These are phyloP conservation scores for Clarias batrachus DNA, from an alignment of 2,113 vertebrate genomes.

Conservation along the genomic window DNA sequence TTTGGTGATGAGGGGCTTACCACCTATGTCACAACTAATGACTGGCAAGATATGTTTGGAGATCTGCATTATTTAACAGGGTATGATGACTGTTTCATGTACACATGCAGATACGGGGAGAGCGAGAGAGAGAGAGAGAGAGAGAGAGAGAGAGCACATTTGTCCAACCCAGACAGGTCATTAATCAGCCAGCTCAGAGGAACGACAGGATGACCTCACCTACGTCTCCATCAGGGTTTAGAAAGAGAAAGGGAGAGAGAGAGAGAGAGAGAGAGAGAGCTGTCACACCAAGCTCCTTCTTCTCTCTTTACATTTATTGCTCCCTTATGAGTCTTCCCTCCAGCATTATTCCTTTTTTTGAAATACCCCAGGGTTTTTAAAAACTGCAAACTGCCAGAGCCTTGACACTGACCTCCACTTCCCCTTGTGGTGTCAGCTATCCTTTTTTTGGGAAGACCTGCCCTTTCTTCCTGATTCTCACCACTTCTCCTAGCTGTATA, in stretches of 20 bases:
- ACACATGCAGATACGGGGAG: not conserved
- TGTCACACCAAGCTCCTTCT: constrained; percentile 19
- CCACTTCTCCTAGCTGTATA: not conserved
- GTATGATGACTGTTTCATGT: not conserved
- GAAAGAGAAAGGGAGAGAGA: not conserved
- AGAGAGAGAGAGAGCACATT: constrained; percentile 19
- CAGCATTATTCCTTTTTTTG: constrained; percentile 44
- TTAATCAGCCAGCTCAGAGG: constrained; percentile 52
- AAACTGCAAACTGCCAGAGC: constrained; percentile 43
- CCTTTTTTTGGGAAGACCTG: constrained; percentile 34
- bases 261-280: not conserved
- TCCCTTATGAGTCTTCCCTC: constrained; percentile 29
- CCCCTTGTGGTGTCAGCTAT: constrained; percentile 45
- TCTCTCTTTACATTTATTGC: constrained; percentile 28
- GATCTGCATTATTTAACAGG: constrained; percentile 42
- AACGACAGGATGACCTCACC: constrained; percentile 41
- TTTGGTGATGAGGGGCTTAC: constrained; percentile 46
- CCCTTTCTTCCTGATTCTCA: constrained; percentile 24
- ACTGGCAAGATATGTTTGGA: constrained; percentile 40
- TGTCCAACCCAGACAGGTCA: constrained; percentile 51
- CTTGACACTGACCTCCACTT: constrained; percentile 45
- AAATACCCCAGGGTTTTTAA: constrained; percentile 37
- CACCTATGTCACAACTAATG: constrained; percentile 52
- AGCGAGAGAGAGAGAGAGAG: constrained; percentile 13
- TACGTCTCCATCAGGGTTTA: constrained; percentile 35